Conservation (phyloP, 2,797 vertebrate species). For the Alca torda region DNA sequence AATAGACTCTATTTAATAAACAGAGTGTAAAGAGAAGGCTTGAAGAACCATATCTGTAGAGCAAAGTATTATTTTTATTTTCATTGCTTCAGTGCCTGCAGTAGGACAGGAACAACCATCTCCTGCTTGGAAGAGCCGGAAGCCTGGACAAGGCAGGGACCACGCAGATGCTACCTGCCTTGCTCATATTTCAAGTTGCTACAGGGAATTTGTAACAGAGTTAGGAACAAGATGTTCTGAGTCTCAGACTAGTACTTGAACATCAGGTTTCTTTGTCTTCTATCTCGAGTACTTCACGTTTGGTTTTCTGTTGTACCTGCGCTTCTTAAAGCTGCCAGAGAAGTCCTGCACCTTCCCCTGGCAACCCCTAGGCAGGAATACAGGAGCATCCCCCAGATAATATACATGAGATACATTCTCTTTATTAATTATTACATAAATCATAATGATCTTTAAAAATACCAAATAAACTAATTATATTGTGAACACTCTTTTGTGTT, state of each 20-base stretch:
- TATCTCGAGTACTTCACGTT: fast-evolving
- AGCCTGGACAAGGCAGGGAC: fast-evolving
- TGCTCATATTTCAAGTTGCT: not conserved
- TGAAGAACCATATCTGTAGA: not conserved
- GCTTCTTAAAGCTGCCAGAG: not conserved
- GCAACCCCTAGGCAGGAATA: not conserved
- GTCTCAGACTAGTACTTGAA: not conserved
- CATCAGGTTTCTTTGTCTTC: not conserved
- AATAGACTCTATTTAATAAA: not conserved
- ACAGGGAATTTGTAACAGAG: not conserved
- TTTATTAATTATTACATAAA: not conserved
- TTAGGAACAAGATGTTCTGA: not conserved
- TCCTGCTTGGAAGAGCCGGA: not conserved
- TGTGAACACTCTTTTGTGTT: not conserved
- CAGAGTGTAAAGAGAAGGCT: not conserved
- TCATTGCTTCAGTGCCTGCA: not conserved
- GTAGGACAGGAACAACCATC: not conserved
- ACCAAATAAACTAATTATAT: not conserved
- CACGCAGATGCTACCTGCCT: not conserved
- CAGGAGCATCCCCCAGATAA: not conserved
- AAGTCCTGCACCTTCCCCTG: not conserved
- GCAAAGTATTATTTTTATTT: not conserved
- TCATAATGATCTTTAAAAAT: not conserved
- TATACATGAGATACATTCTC: fast-evolving
- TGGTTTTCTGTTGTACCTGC: not conserved